phyloP scores from a whole-genome alignment of 2,888 invertebrate genomes.

The Melangyna quadrimaculata region DNA sequence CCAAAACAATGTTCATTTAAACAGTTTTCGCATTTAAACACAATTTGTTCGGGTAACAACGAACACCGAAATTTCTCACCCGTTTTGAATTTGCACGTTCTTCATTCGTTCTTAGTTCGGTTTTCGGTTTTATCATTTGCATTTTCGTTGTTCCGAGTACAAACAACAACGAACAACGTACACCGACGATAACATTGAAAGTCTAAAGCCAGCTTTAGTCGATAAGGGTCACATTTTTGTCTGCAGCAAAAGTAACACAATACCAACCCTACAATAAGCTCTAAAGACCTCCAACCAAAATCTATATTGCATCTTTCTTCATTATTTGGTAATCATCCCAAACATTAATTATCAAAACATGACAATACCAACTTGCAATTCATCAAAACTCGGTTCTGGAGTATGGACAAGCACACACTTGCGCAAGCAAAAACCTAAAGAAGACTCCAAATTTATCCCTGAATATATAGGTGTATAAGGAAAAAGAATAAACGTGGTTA shows the following conservation, averaged over 20 bases:
- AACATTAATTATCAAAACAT: conserved; percentile 1
- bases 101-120: too few relatives aligned
- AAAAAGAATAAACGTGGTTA: conserved; percentile 10
- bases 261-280: not conserved
- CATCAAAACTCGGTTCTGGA: conserved; percentile 44
- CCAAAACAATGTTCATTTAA: too few relatives aligned
- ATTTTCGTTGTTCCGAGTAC: too few relatives aligned
- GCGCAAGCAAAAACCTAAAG: not conserved
- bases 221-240: not conserved
- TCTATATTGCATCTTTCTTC: conserved; percentile 4
- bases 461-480: not conserved
- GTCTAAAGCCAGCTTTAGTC: too few relatives aligned
- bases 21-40: too few relatives aligned
- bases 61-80: too few relatives aligned
- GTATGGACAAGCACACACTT: not conserved
- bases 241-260: not conserved
- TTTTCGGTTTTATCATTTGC: too few relatives aligned
- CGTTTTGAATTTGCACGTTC: too few relatives aligned
- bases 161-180: too few relatives aligned
- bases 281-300: not conserved
- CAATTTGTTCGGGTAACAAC: too few relatives aligned
- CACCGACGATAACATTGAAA: too few relatives aligned
- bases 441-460: conserved; percentile 51
- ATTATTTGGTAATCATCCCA: not conserved
- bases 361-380: conserved; percentile 57